Base-by-base conservation (phyloP, 1,140 invertebrate species). In the Carposina sasakii region DNA sequence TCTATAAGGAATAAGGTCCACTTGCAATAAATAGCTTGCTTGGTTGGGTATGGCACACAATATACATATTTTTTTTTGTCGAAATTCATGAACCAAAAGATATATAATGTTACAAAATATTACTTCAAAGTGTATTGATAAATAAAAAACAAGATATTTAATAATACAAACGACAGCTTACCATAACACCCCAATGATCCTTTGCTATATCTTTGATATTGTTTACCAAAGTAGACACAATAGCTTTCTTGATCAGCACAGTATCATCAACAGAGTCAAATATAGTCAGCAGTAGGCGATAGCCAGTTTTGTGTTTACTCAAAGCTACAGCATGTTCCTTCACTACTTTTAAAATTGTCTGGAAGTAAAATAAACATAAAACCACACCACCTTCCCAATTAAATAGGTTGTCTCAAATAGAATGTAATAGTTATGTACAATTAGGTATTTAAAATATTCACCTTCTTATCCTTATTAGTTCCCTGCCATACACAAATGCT, bases 201-300 rank as follows among this genome's bases (percentile, higher is more conserved):
- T 82, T 68, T 0, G 90, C 90, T 17, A 98, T 85, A 17, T 92
- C 90, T 31, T 89, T 86, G 0, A 96, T 61, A 66, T 93, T 89
- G 5, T 87, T 89, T 20, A 93, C 78, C 37, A 99, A 76, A 64
- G 95, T 92, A 42, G 91, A 79, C 15, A 95, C 79, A 33, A 95
- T 89, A 10, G 91, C 89, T 82, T 98, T 98, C 57, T 93, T 93
- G 16, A 98, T 86, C 0, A 98, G 81, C 37, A 95, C 91, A 2
- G 96, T 98, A 64, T 99, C 96, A 81, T 99, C 97, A 1, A 97
- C 91, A n/a, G 89, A 88, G 72, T 98, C 96, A 55, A 98, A 91
- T 36, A 98, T 86, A 0, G 94, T 90, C 45, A 98, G 84, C 22
- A 98, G 74, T 6, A 95, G 89, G 15, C 94, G 78, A 71, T 96